Percentiles rank a stretch among this genome's conserved stretches.
These are phyloP conservation scores for Caretta caretta DNA, from an alignment of 2,113 vertebrate species.

Conservation along the genomic window DNA sequence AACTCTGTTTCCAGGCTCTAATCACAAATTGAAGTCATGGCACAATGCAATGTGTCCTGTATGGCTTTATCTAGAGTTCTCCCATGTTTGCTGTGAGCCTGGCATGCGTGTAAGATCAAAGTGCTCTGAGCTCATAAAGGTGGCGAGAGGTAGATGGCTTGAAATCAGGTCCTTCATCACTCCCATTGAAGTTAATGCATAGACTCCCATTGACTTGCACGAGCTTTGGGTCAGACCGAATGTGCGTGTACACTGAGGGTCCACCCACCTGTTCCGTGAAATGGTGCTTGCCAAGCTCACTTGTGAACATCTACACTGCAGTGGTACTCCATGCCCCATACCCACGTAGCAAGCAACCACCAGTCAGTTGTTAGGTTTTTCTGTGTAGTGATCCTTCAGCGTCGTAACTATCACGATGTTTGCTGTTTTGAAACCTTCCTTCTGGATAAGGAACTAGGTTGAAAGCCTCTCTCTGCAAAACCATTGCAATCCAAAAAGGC, in stretches of 20 bases:
- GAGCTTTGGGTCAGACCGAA: not conserved
- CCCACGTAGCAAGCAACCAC: too few species aligned
- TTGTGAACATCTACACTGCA: too few species aligned
- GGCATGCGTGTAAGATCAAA: too few species aligned
- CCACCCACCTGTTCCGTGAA: too few species aligned
- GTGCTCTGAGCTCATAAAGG: too few species aligned
- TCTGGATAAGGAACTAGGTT: not conserved
- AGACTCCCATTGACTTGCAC: not conserved
- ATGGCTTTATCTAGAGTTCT: not conserved
- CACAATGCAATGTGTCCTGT: rapidly evolving
- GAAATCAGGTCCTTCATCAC: too few species aligned
- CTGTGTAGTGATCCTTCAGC: not conserved
- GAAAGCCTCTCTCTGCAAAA: not conserved
- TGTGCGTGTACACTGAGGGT: too few species aligned
- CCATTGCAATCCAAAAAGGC: rapidly evolving
- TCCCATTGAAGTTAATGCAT: not conserved
- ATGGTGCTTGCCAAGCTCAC: too few species aligned
- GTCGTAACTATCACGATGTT: rapidly evolving
- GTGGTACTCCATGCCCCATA: too few species aligned
- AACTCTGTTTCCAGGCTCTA: not conserved
- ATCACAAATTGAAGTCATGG: not conserved
- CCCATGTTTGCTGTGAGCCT: rapidly evolving
- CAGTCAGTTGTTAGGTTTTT: rapidly evolving
- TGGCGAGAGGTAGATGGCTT: not conserved
- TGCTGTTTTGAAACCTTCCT: not conserved